These are phyloP conservation scores for Baccha elongata DNA, from an alignment of 2,888 invertebrate species.

Conservation along the genomic window DNA sequence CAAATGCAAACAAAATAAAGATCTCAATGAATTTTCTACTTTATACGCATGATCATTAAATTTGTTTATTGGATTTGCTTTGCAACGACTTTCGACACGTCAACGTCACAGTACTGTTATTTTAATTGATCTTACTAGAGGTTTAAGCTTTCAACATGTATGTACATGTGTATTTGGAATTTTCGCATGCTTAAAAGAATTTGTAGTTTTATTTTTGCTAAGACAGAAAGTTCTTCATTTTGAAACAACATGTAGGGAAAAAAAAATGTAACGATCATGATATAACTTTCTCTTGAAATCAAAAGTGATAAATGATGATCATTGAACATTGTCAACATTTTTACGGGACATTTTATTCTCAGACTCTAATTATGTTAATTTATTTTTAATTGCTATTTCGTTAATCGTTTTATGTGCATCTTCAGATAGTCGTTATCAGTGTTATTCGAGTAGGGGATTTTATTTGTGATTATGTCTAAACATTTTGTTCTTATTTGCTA, in stretches of 20 bases:
- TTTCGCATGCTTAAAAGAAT: background rate
- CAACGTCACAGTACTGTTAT: too few relatives aligned
- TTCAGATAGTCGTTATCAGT: too few relatives aligned
- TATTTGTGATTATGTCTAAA: too few relatives aligned
- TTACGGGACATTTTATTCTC: conserved; percentile 10
- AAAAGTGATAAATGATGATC: conserved; percentile 46
- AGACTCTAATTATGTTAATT: conserved; percentile 44
- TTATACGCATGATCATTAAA: background rate
- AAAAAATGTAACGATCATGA: too few relatives aligned
- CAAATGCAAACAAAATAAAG: conserved; percentile 20
- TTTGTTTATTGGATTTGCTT: background rate
- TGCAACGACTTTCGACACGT: conserved; percentile 11
- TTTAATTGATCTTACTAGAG: background rate
- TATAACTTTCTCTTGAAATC: conserved; percentile 68
- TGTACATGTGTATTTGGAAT: background rate
- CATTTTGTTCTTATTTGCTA: too few relatives aligned
- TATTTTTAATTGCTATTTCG: background rate
- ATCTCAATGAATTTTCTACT: background rate
- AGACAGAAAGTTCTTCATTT: conserved; percentile 6
- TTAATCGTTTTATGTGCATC: background rate
- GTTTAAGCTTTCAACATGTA: background rate
- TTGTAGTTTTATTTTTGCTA: background rate
- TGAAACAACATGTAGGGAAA: background rate
- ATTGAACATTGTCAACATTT: background rate
- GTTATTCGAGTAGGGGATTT: too few relatives aligned